phyloP scores from a whole-genome alignment of 2,888 invertebrate genomes.

The Drosophila meridiana region DNA sequence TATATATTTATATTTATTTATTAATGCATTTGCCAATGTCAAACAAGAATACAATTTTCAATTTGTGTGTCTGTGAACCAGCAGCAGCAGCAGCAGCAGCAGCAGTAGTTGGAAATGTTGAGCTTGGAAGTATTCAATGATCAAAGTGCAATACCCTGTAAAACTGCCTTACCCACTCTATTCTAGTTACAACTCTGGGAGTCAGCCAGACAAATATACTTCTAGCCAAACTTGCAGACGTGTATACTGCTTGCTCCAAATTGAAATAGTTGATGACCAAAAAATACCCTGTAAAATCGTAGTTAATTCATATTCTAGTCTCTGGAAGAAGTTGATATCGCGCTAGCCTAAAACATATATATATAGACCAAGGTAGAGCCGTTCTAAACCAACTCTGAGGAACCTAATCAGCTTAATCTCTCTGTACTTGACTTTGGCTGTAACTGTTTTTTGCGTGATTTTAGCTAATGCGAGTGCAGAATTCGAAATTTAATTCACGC shows the following conservation, averaged over 20 bases:
- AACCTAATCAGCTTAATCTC: not conserved
- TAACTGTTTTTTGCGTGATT: slow-evolving; percentile 8
- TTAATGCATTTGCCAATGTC: slow-evolving; percentile 10
- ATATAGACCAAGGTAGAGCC: too few species aligned
- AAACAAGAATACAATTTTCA: slow-evolving; percentile 8
- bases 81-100: not conserved
- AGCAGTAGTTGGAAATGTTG: slow-evolving; percentile 2
- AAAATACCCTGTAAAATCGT: not conserved
- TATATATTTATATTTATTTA: not conserved
- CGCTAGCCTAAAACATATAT: not conserved
- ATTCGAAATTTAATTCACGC: slow-evolving; percentile 42
- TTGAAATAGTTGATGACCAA: not conserved
- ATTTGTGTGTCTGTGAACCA: not conserved
- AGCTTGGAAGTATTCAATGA: not conserved
- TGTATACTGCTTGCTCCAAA: not conserved
- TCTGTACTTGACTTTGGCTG: slow-evolving; percentile 47
- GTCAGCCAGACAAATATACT: not conserved
- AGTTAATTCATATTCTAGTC: not conserved
- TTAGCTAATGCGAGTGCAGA: slow-evolving; percentile 37
- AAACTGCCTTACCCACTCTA: not conserved
- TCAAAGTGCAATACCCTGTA: not conserved
- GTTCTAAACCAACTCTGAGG: not conserved
- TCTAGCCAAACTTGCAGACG: too few species aligned
- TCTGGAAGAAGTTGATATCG: not conserved
- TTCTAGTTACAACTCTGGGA: not conserved